phyloP scores from a whole-genome alignment of 2,113 vertebrate species.

The Talpa occidentalis region DNA sequence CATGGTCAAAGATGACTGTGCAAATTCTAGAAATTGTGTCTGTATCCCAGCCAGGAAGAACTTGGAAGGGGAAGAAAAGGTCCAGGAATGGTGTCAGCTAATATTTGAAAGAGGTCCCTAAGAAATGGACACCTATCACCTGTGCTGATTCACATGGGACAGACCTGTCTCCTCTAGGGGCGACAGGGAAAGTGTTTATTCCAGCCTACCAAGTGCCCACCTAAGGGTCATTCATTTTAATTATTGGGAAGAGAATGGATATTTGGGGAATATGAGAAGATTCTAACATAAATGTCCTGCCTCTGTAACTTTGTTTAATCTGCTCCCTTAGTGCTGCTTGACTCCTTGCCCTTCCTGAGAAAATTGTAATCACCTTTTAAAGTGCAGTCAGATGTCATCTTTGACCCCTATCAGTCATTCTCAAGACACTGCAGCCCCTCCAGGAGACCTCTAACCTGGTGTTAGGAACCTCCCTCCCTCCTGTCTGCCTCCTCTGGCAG shows the following conservation, averaged over 20 bases:
- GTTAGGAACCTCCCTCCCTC: neutral
- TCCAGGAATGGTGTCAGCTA: neutral
- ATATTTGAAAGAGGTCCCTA: constrained; percentile 42
- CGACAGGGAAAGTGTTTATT: neutral
- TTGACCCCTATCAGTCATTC: neutral
- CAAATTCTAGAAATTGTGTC: neutral
- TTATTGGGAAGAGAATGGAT: neutral
- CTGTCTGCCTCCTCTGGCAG: neutral
- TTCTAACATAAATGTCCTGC: neutral
- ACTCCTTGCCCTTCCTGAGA: neutral
- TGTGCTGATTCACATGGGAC: neutral
- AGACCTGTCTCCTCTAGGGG: neutral
- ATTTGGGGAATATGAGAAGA: neutral
- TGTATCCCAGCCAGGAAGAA: neutral
- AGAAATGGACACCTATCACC: neutral
- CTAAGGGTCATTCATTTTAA: neutral
- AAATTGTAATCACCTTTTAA: neutral
- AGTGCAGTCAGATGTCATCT: neutral
- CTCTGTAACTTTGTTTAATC: neutral
- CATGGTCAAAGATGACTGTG: neutral
- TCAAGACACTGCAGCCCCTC: neutral
- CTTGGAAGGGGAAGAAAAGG: neutral
- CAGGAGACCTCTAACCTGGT: neutral
- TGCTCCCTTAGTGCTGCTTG: neutral
- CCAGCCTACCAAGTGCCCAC: neutral